Conservation (phyloP, 2,113 vertebrate genomes). For the Merops nubicus region DNA sequence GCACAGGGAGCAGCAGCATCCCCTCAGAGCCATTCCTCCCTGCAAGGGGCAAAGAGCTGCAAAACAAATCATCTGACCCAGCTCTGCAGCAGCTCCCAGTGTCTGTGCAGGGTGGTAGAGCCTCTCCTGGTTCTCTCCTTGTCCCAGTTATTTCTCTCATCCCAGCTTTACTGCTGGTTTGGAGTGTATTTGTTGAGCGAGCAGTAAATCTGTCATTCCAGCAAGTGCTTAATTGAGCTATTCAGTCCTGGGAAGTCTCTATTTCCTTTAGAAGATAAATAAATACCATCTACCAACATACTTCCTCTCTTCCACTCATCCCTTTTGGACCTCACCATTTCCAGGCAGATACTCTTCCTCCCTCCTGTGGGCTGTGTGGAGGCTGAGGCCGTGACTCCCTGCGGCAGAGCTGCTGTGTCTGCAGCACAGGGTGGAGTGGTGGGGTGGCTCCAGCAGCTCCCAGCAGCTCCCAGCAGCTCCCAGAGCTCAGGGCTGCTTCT, state of each 20-base stretch:
- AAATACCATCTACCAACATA: neutral
- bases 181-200: neutral
- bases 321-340: rapidly evolving
- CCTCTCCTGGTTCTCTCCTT: neutral
- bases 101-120: neutral
- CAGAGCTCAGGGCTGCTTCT: neutral
- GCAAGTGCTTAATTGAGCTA: neutral
- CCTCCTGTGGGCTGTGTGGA: rapidly evolving
- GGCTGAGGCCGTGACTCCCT: rapidly evolving
- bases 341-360: neutral
- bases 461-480: neutral
- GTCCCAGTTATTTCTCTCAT: neutral
- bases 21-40: rapidly evolving
- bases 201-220: neutral
- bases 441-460: neutral
- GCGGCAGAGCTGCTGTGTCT: rapidly evolving
- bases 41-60: neutral
- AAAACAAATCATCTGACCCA: rapidly evolving
- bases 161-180: neutral
- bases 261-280: neutral
- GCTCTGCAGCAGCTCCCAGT: neutral
- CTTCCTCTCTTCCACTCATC: neutral
- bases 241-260: neutral
- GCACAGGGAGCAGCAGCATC: rapidly evolving
- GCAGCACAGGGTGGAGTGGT: rapidly evolving